A percentile compares a stretch with the other conserved stretches of the same genome.
Conservation (phyloP, 2,113 vertebrate genomes). For the Nibea coibor region DNA sequence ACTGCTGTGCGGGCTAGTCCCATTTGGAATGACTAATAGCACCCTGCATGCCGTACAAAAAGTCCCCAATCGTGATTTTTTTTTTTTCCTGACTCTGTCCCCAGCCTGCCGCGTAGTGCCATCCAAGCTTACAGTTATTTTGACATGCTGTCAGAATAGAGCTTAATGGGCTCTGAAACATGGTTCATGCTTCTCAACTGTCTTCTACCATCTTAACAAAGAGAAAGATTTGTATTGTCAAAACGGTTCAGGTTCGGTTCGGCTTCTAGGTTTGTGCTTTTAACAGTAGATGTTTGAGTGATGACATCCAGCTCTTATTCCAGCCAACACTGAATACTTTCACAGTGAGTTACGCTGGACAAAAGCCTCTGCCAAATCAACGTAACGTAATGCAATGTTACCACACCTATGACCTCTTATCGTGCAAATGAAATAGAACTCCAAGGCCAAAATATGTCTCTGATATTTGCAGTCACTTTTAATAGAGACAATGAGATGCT, state of each 20-base stretch:
- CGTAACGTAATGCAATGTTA: not conserved
- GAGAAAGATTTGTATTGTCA: not conserved
- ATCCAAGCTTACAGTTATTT: slow-evolving; percentile 44
- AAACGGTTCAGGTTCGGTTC: not conserved
- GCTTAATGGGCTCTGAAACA: slow-evolving; percentile 33
- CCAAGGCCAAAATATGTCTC: not conserved
- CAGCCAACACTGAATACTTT: not conserved
- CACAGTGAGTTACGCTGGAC: not conserved
- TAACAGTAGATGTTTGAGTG: not conserved
- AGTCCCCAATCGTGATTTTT: slow-evolving; percentile 17
- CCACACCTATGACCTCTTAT: not conserved
- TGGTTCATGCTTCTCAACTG: slow-evolving; percentile 23
- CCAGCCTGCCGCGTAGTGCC: slow-evolving; percentile 22
- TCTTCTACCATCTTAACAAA: not conserved
- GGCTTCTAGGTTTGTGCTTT: not conserved
- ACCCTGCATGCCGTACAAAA: slow-evolving; percentile 18
- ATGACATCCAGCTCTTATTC: not conserved
- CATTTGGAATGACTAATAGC: slow-evolving; percentile 44
- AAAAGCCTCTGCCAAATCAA: not conserved
- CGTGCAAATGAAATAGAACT: not conserved
- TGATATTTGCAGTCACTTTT: not conserved
- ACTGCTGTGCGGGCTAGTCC: slow-evolving; percentile 31
- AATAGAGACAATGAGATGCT: not conserved
- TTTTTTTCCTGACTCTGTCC: slow-evolving; percentile 3
- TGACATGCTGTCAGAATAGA: slow-evolving; percentile 36